Evolutionary conservation across 2,888 invertebrate species (phyloP).

Genomic region (Diploptera punctata): DNA sequence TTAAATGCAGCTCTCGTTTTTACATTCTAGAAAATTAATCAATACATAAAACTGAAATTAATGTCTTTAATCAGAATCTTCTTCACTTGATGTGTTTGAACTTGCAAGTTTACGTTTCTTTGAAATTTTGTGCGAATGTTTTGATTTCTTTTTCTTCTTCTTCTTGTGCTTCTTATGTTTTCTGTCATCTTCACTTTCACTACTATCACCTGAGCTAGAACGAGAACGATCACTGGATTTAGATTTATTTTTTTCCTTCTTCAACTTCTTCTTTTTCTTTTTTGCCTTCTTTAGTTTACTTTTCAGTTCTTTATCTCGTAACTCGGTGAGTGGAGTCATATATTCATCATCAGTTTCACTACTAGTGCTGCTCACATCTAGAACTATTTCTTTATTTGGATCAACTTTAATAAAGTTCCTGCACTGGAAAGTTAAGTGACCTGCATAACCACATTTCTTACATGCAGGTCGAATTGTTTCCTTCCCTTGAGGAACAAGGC

Average conservation of each 20-base stretch:
- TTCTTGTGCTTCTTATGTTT: conserved; percentile 50
- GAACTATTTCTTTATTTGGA: conserved; percentile 89
- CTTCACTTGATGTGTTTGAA: conserved; percentile 21
- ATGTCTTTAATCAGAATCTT: neutral
- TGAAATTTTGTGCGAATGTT: conserved; percentile 15
- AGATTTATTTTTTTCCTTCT: conserved; percentile 48
- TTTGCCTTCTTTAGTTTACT: conserved; percentile 71
- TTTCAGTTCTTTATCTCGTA: conserved; percentile 78
- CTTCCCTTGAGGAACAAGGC: conserved; percentile 68
- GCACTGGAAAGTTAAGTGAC: conserved; percentile 95
- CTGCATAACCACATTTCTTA: conserved; percentile 95
- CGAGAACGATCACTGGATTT: conserved; percentile 45
- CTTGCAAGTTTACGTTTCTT: neutral
- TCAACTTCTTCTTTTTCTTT: conserved; percentile 62
- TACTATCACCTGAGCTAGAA: conserved; percentile 49
- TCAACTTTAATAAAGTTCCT: conserved; percentile 94
- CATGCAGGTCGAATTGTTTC: conserved; percentile 84
- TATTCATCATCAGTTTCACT: conserved; percentile 86
- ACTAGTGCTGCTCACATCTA: conserved; percentile 95
- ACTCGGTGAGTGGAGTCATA: conserved; percentile 79
- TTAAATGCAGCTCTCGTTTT: no score
- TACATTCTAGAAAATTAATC: no score
- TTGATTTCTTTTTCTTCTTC: conserved; percentile 52
- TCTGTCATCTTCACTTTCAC: conserved; percentile 48
- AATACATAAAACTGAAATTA: no score